Evolutionary conservation across 1,140 invertebrate species (phyloP), one percentile per base, ranked within the genome.

Genomic region (Drosophila burlai): DNA sequence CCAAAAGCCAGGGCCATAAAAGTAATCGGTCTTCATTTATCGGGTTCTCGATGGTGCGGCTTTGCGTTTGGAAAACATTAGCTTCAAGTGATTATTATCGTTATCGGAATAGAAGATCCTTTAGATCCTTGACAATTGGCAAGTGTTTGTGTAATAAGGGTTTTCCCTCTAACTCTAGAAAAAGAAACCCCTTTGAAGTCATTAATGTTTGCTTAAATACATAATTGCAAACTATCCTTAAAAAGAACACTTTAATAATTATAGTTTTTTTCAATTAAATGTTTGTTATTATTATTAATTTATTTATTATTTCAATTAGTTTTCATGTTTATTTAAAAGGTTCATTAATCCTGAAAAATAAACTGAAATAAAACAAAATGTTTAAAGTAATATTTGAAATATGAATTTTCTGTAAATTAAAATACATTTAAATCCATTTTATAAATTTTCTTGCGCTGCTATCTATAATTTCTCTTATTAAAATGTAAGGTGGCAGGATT

Each of bases 1-100:
- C 59, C 43, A 8, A 21, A 34, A 21, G 38, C 36, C 62, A 66
- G 66, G 46, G 46, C 16, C 62, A 68, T 66, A 36, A 63, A 66
- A 43, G n/a, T 24, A 10, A 55, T 55, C 40, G 62, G 10, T 34
- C 0, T 50, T 31, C 31, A 10, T 9, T 29, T 43, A 60, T 40
- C 38, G 40, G 54, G 0, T n/a, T 42, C 16, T 42, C 16, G 21
- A n/a, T n/a, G n/a, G 18, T 34, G 15, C 1, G 26, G 15, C 5
- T 62, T 45, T 62, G 15, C 8, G 16, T 11, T 24, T 24, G 18
- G 9, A 15, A 55, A 55, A 16, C 9, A 18, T 36, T 34, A 21
- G 29, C 29, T 10, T 1, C 2, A n/a, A 49, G 18, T 1, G 11
- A 24, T 24, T 15, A 46, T 21, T 16, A 24, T 36, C 13, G 45